Evolutionary conservation across 2,888 invertebrate species (phyloP), one percentile per base, ranked within the genome.

Genomic region (Drosophila quinaria): DNA sequence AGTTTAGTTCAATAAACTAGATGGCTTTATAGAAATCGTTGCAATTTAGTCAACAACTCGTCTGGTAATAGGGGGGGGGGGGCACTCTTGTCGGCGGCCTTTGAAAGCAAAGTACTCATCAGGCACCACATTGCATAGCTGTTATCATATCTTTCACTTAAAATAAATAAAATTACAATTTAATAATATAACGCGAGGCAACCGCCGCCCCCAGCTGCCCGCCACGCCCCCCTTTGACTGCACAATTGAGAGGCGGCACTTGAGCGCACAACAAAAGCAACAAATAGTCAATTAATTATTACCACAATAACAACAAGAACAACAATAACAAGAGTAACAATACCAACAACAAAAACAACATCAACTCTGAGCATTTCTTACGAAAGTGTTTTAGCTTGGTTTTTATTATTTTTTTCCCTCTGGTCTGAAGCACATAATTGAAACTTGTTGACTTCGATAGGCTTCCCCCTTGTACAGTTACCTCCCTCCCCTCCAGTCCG

Each of bases 201-300:
- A 61, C 17, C 9, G 15, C 31, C 5, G 11, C 9, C 13, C 25
- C 52, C 22, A 15, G 47, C 17, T 39, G 51, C 13, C 50, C 39
- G 47, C 50, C 33, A 13, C 37, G 22, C 25, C 25, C 8, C 6
- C 51, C 41, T 6, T 6, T 2, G 33, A 4, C 22, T 15, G 25
- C 44, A 22, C 33, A 19, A 56, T 50, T 50, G 37, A 49, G 55
- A 69, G 70, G 82, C 90, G 88, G 78, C 88, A 87, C 82, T 85
- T 56, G 68, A 81, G 67, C 46, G 65, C 52, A 61, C 71, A 71
- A 72, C 88, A 81, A 89, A 74, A 89, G 86, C 83, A 89, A 84
- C 89, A 82, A 86, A 90, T 76, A 90, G 87, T 90, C 90, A 86
- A 88, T 86, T 90, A 86, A 86, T 90, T 86, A 88, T 86, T 86